Percentiles rank a stretch among this genome's conserved stretches.
These are phyloP conservation scores for Sterna hirundo DNA, from an alignment of 2,113 vertebrate genomes.

Conservation along the genomic window DNA sequence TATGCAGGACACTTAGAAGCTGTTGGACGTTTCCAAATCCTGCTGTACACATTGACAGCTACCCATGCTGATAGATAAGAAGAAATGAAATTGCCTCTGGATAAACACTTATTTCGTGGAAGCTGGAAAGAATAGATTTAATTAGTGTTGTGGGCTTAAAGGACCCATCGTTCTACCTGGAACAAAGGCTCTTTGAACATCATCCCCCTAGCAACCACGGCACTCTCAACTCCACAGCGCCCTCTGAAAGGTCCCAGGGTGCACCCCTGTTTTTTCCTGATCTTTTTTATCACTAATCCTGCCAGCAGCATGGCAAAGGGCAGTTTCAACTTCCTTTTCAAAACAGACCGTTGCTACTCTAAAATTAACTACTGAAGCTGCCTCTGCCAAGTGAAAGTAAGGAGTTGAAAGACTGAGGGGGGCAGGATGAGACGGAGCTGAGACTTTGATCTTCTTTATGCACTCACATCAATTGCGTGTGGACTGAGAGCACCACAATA, in stretches of 20 bases:
- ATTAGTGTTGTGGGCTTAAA: conserved; percentile 3
- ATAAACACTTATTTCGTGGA: not conserved
- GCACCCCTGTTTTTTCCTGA: not conserved
- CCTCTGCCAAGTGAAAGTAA: not conserved
- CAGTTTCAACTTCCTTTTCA: not conserved
- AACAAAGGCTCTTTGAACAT: not conserved
- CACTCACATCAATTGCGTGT: not conserved
- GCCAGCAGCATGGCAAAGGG: not conserved
- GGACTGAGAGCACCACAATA: not conserved
- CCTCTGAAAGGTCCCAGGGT: not conserved
- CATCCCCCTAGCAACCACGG: conserved; percentile 4
- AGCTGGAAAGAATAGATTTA: not conserved
- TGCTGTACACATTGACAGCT: not conserved
- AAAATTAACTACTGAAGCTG: conserved; percentile 13
- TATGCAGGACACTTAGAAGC: not conserved
- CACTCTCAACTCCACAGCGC: not conserved
- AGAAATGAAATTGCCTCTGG: not conserved
- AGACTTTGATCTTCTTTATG: conserved; percentile 3
- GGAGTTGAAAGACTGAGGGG: not conserved
- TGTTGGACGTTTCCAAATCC: not conserved
- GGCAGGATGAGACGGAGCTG: not conserved
- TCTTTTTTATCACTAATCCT: not conserved
- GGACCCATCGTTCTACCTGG: not conserved
- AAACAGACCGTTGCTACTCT: not conserved
- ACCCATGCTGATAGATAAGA: not conserved